phyloP scores from a whole-genome alignment of 1,140 invertebrate genomes.

The Lepidotrigona ventralis region DNA sequence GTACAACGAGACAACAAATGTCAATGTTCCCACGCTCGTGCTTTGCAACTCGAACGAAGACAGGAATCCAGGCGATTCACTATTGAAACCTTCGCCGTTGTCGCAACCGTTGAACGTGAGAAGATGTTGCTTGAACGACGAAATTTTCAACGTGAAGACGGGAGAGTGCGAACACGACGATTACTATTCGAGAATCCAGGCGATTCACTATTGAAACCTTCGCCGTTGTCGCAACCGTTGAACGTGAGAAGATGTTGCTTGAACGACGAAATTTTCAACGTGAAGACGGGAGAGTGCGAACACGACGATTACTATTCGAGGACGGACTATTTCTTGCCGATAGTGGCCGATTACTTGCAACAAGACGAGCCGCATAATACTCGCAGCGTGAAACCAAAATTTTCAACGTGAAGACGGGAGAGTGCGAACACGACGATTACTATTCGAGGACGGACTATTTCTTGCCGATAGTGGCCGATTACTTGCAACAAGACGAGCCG shows the following conservation, averaged over 20 bases:
- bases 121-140: too few species aligned
- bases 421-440: slow-evolving; percentile 27
- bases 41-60: slow-evolving; percentile 43
- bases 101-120: too few species aligned
- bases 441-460: background rate
- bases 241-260: slow-evolving; percentile 60
- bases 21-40: slow-evolving; percentile 40
- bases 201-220: too few species aligned
- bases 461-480: background rate
- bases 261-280: slow-evolving; percentile 35
- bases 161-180: slow-evolving; percentile 35
- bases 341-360: slow-evolving; percentile 1
- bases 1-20: background rate
- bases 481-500: too few species aligned
- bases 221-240: slow-evolving; percentile 14
- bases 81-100: too few species aligned
- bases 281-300: slow-evolving; percentile 37
- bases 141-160: too few species aligned
- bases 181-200: background rate
- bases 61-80: too few species aligned
- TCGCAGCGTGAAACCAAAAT: background rate
- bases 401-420: slow-evolving; percentile 36
- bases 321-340: background rate
- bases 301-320: background rate
- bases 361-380: background rate